A percentile compares a stretch with the other conserved stretches of the same genome.
phyloP scores from a whole-genome alignment of 2,113 vertebrate species.

The Apaloderma vittatum region DNA sequence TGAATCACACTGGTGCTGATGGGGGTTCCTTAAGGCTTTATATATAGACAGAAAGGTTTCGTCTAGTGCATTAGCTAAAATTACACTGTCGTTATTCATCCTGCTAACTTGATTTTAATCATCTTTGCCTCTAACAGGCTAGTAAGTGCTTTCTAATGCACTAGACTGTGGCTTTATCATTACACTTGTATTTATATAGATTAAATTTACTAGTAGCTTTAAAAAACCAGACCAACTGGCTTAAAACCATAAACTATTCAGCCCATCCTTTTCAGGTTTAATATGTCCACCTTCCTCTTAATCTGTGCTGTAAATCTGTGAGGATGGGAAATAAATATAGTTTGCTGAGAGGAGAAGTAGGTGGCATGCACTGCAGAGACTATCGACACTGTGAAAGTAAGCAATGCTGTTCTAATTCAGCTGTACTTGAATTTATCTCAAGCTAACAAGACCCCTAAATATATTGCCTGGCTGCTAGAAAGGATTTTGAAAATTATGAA shows the following conservation, averaged over 20 bases:
- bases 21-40: background rate
- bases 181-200: constrained; percentile 38
- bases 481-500: background rate
- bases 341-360: background rate
- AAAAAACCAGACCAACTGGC: background rate
- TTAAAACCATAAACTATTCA: constrained; percentile 7
- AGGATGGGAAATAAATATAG: background rate
- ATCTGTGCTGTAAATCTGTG: background rate
- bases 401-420: background rate
- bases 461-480: background rate
- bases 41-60: background rate
- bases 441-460: background rate
- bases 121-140: constrained; percentile 34
- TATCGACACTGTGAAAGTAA: background rate
- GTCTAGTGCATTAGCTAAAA: background rate
- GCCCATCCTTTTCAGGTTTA: background rate
- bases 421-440: background rate
- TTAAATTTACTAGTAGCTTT: constrained; percentile 39
- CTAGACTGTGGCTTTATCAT: constrained; percentile 27
- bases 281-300: background rate
- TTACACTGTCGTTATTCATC: background rate
- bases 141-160: constrained; percentile 30
- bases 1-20: background rate
- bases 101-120: constrained; percentile 44
- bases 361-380: background rate